phyloP scores from a whole-genome alignment of 2,113 vertebrate species.

The Corythoichthys intestinalis region DNA sequence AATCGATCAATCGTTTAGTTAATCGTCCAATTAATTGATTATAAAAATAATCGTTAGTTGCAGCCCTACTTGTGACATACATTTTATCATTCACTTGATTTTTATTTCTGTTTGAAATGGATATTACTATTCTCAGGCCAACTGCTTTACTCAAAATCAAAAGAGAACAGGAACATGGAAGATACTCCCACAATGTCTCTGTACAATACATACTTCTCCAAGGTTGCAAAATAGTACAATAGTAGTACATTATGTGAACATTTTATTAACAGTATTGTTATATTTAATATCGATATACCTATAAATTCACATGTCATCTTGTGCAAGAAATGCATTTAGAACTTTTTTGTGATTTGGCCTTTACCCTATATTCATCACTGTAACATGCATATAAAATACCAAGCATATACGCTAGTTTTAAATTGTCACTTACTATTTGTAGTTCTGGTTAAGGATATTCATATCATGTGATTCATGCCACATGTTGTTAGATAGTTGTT shows the following conservation, averaged over 20 bases:
- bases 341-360: not conserved
- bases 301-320: not conserved
- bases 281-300: not conserved
- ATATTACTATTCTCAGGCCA: too few relatives aligned
- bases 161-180: not conserved
- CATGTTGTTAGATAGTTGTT: constrained; percentile 17
- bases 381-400: not conserved
- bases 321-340: not conserved
- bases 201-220: not conserved
- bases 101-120: too few relatives aligned
- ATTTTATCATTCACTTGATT: too few relatives aligned
- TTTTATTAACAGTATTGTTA: not conserved
- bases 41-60: too few relatives aligned
- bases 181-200: not conserved
- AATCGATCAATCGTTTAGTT: too few relatives aligned
- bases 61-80: too few relatives aligned
- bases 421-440: not conserved
- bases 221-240: too few relatives aligned
- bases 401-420: not conserved
- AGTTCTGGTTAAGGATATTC: not conserved
- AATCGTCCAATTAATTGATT: too few relatives aligned
- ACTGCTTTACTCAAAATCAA: too few relatives aligned
- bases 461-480: not conserved
- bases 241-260: not conserved
- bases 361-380: not conserved